A percentile compares a stretch with the other conserved stretches of the same genome.
Evolutionary conservation across 2,888 invertebrate species (phyloP).

Genomic region (Hofmannophila pseudospretella): DNA sequence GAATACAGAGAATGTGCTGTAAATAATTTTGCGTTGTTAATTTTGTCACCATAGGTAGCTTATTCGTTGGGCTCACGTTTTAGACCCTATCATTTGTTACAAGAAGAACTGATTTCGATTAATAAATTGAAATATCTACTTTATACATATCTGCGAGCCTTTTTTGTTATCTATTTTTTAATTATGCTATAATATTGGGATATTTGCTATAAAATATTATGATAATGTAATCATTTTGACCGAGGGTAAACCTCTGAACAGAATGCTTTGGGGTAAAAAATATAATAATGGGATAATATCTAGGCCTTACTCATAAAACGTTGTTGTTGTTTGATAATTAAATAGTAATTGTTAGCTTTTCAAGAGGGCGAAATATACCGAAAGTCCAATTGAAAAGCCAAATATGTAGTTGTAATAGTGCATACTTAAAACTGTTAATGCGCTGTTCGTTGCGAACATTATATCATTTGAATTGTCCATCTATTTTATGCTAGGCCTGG

Average conservation of each 20-base stretch:
- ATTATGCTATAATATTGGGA: conserved; percentile 20
- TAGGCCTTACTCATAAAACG: conserved; percentile 52
- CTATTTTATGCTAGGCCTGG: no score
- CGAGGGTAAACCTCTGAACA: conserved; percentile 16
- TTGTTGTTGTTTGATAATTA: conserved; percentile 56
- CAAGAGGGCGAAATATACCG: conserved; percentile 9
- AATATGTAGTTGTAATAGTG: conserved; percentile 15
- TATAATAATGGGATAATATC: conserved; percentile 23
- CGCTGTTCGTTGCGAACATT: conserved; percentile 19
- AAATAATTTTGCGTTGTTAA: no score
- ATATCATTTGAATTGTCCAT: background rate
- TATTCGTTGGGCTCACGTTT: background rate
- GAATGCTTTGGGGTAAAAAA: conserved; percentile 30
- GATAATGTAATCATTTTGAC: conserved; percentile 25
- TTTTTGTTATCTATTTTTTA: conserved; percentile 21
- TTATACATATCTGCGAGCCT: conserved; percentile 24
- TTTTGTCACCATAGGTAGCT: background rate
- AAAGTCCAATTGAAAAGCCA: conserved; percentile 17
- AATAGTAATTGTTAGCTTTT: conserved; percentile 40
- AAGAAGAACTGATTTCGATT: conserved; percentile 6
- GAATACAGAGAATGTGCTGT: no score
- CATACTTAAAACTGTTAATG: conserved; percentile 24
- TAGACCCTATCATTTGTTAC: background rate
- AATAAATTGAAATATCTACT: conserved; percentile 13
- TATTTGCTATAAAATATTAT: conserved; percentile 14